Evolutionary conservation across 2,113 vertebrate species (phyloP).

Genomic region (Stigmatopora argus): DNA sequence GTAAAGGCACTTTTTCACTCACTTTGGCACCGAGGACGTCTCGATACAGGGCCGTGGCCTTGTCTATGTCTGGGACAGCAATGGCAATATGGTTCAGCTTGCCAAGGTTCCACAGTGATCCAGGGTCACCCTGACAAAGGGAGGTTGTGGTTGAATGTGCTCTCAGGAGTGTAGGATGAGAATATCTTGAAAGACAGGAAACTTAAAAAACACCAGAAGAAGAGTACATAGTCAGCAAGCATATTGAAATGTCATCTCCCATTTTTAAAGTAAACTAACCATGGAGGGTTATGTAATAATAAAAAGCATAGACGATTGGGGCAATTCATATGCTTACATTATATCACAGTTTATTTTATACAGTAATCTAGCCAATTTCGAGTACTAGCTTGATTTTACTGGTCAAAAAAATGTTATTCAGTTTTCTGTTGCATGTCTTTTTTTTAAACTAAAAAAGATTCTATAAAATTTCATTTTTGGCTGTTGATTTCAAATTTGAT

Average conservation of each 20-base stretch:
- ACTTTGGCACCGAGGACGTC: constrained; percentile 84
- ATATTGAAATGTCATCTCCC: not conserved
- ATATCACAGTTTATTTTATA: no score
- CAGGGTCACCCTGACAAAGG: constrained; percentile 49
- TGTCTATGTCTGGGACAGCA: constrained; percentile 86
- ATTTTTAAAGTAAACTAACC: not conserved
- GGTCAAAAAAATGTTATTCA: no score
- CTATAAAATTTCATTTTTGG: no score
- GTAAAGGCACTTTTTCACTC: constrained; percentile 77
- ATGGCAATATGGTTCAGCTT: constrained; percentile 89
- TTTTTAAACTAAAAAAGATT: no score
- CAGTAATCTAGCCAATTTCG: no score
- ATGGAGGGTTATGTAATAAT: no score
- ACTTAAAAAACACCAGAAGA: constrained; percentile 30
- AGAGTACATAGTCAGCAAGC: not conserved
- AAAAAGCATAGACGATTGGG: no score
- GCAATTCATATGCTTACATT: no score
- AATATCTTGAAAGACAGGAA: constrained; percentile 68
- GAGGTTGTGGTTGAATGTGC: constrained; percentile 43
- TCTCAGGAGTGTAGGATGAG: constrained; percentile 25
- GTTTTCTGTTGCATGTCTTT: no score
- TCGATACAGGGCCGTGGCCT: constrained; percentile 80
- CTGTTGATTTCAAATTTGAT: no score
- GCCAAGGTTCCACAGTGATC: constrained; percentile 82
- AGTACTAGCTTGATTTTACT: no score